Conservation (phyloP, 2,797 vertebrate species). For the Naso thynnoides region DNA sequence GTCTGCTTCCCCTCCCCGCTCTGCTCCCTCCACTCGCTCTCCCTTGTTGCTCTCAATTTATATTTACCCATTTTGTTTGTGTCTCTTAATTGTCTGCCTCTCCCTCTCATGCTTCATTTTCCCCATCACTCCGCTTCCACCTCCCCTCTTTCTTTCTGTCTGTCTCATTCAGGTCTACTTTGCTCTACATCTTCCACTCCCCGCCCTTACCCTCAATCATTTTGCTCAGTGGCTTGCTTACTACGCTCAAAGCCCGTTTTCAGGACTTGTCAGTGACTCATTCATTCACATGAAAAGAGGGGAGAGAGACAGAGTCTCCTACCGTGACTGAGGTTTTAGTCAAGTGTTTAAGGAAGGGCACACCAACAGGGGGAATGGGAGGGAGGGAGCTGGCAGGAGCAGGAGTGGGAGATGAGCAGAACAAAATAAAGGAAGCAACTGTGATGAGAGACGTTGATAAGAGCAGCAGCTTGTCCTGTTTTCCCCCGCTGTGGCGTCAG, state of each 20-base stretch:
- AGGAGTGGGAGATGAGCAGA: constrained; percentile 34
- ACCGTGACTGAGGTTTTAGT: constrained; percentile 41
- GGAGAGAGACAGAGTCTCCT: constrained; percentile 19
- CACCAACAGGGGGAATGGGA: constrained; percentile 30
- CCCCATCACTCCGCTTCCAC: constrained; percentile 9
- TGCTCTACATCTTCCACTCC: constrained; percentile 34
- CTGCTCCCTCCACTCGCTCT: constrained; percentile 17
- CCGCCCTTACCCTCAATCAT: constrained; percentile 28
- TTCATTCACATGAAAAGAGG: constrained; percentile 34
- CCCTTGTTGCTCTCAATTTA: constrained; percentile 44
- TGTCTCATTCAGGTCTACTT: constrained; percentile 37
- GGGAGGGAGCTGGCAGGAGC: constrained; percentile 34
- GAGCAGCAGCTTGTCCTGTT: constrained; percentile 31
- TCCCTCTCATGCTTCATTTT: constrained; percentile 45
- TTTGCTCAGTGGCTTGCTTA: constrained; percentile 40
- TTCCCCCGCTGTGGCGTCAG: constrained; percentile 27
- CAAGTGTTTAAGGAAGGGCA: constrained; percentile 37
- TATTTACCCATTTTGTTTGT: constrained; percentile 51
- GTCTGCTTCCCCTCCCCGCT: constrained; percentile 19
- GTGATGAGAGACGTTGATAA: constrained; percentile 54
- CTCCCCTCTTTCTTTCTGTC: constrained; percentile 18
- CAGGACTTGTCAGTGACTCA: constrained; percentile 53
- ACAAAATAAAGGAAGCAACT: constrained; percentile 27
- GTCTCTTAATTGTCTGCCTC: constrained; percentile 51
- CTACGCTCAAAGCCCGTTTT: constrained; percentile 44